phyloP scores from a whole-genome alignment of 1,140 invertebrate genomes.

The Galleria mellonella region DNA sequence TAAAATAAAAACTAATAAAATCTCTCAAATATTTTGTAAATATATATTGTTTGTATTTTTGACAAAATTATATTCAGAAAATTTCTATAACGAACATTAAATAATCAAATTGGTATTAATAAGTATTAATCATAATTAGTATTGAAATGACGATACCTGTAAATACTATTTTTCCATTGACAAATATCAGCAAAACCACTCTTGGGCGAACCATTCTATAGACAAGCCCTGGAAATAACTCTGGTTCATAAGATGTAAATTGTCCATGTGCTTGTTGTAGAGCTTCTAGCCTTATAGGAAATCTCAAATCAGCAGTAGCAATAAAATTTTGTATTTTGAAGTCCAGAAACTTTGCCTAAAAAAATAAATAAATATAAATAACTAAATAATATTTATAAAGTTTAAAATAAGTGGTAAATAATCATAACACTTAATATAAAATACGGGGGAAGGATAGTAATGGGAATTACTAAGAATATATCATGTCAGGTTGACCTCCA shows the following conservation, averaged over 20 bases:
- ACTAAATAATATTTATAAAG: too few species aligned
- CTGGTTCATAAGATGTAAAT: slow-evolving; percentile 94
- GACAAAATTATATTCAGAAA: too few species aligned
- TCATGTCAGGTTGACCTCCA: too few species aligned
- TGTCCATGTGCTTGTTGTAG: slow-evolving; percentile 95
- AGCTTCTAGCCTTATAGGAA: slow-evolving; percentile 97
- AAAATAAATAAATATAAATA: slow-evolving; percentile 15
- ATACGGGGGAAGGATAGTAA: neutral
- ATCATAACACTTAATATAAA: too few species aligned
- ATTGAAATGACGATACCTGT: slow-evolving; percentile 79
- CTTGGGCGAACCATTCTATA: slow-evolving; percentile 98
- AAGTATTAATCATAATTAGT: too few species aligned
- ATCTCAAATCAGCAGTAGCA: slow-evolving; percentile 97
- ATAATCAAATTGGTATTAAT: too few species aligned
- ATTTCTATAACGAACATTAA: too few species aligned
- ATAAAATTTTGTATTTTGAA: slow-evolving; percentile 99
- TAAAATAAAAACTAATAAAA: too few species aligned
- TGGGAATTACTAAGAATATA: too few species aligned
- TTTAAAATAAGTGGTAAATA: too few species aligned
- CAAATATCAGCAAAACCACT: slow-evolving; percentile 97
- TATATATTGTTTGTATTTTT: too few species aligned
- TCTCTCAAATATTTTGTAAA: too few species aligned
- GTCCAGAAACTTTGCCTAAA: slow-evolving; percentile 93
- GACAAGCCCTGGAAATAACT: slow-evolving; percentile 97
- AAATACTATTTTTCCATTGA: slow-evolving; percentile 97